phyloP scores from a whole-genome alignment of 2,888 invertebrate genomes.

The Drosophila kambysellisi region DNA sequence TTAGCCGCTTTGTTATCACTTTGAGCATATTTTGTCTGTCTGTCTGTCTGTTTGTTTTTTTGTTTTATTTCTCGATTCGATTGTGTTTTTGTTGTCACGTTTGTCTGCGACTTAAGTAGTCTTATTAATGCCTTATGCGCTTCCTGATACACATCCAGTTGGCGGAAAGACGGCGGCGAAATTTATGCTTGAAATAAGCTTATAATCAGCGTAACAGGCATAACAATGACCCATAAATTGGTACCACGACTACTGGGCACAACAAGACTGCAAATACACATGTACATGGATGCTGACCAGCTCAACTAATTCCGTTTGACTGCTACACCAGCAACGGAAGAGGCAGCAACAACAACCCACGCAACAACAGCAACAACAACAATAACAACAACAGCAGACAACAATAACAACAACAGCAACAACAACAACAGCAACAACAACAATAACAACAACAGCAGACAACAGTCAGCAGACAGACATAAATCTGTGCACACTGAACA shows the following conservation, averaged over 20 bases:
- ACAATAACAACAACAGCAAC: neutral
- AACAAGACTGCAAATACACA: slow-evolving; percentile 14
- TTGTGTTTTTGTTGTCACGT: slow-evolving; percentile 1
- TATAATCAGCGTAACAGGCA: slow-evolving; percentile 64
- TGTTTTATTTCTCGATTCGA: neutral
- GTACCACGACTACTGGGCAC: neutral
- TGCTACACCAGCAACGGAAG: slow-evolving; percentile 10
- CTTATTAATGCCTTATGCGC: slow-evolving; percentile 45
- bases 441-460: slow-evolving; percentile 2
- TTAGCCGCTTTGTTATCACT: neutral
- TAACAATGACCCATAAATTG: slow-evolving; percentile 63
- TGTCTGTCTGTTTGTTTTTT: neutral
- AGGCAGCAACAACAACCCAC: neutral
- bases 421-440: neutral
- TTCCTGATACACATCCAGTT: slow-evolving; percentile 32
- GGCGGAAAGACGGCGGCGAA: neutral
- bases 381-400: neutral
- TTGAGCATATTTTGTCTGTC: neutral
- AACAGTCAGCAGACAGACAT: slow-evolving; percentile 35
- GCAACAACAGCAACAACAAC: neutral
- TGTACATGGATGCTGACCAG: slow-evolving; percentile 24
- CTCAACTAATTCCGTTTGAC: slow-evolving; percentile 58
- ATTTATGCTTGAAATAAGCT: slow-evolving; percentile 27
- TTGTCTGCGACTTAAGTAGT: slow-evolving; percentile 9
- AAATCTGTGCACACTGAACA: slow-evolving; percentile 63